Base-by-base conservation (phyloP, 2,888 invertebrate species). In the Melinaea menophilus region DNA sequence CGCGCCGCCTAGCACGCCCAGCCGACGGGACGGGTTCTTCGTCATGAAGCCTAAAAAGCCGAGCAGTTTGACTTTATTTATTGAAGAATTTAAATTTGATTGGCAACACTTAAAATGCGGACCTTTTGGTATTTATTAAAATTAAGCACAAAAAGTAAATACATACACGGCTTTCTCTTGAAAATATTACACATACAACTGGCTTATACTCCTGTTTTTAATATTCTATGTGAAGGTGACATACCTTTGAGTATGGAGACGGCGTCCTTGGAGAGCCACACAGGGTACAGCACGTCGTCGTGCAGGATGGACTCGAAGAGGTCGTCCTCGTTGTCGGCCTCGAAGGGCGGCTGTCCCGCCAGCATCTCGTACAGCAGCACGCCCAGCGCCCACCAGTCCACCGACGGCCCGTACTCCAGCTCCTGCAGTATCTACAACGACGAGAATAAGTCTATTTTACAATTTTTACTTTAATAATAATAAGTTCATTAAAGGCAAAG, bases 351-450 rank as follows among this genome's bases (percentile, higher is more conserved):
- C 88, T 99, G 99, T 0, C 99, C 99, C 1, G 98, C 99, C 97
- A 99, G 96, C 99, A 99, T 99, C 93, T 99, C 99, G 88, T 99
- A 99, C 96, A 99, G 96, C 56, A 99, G 93, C 65, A 99, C 99
- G 59, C 99, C 99, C 71, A 99, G 92, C 68, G 99, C 99, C 99
- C 99, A 99, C 97, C 97, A 97, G 88, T 97, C 97, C 65, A 97
- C 97, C 68, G 95, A 95, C 45, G 96, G 95, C 0, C 96, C 96
- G 81, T 97, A 97, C 80, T 98, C 96, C 76, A 97, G 92, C 88
- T 98, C 98, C 86, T 98, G 97, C 63, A 98, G 92, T 81, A 98
- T 98, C 94, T 90, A 70, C 22, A 11, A 7, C 13, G 31, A 34
- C 33, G 22, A 22, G 22, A 22, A 22, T 22, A 22, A 1, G 22